A percentile compares a stretch with the other conserved stretches of the same genome.
Evolutionary conservation across 2,888 invertebrate species (phyloP).

Genomic region (Pristionchus entomophagus): DNA sequence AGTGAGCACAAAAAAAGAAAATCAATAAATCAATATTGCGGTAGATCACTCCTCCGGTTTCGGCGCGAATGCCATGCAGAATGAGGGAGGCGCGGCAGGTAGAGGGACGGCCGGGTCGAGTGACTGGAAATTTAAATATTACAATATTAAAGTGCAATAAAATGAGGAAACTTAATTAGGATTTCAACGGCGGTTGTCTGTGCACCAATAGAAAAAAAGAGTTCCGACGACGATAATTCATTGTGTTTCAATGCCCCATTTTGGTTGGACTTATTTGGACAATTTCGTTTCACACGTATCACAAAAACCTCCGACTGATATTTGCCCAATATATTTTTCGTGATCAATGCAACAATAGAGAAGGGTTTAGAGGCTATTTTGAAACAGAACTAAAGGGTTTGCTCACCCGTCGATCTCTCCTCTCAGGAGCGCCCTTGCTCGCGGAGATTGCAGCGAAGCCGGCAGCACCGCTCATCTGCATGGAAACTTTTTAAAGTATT

Average conservation of each 20-base stretch:
- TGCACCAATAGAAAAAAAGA: no score
- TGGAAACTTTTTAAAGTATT: background rate
- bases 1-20: background rate
- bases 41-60: background rate
- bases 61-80: constrained; percentile 14
- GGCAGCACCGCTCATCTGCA: constrained; percentile 36
- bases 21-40: constrained; percentile 24
- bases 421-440: constrained; percentile 22
- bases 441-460: constrained; percentile 8
- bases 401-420: constrained; percentile 21
- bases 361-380: no score
- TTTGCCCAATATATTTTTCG: no score
- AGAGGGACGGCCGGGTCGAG: background rate
- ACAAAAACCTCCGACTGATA: no score
- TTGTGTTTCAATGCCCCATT: no score
- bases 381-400: no score
- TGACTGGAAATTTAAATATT: constrained; percentile 20
- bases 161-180: no score
- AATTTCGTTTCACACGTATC: no score
- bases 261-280: no score
- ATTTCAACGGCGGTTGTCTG: no score
- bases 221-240: no score
- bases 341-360: no score
- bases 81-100: constrained; percentile 15
- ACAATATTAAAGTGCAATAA: background rate